These are phyloP conservation scores for Hololepta plana DNA, from an alignment of 2,888 invertebrate species.

Conservation along the genomic window DNA sequence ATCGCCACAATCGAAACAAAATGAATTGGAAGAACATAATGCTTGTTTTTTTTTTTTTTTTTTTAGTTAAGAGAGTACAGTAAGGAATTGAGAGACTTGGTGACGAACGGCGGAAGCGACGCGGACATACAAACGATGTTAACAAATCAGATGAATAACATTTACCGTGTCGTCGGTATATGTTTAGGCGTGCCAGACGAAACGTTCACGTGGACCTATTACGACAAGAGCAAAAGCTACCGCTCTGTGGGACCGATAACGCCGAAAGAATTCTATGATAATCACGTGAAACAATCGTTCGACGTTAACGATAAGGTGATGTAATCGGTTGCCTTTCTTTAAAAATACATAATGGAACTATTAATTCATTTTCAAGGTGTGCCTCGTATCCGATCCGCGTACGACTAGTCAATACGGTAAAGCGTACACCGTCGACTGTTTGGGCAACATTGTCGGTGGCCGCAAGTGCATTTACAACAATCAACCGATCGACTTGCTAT, in stretches of 20 bases:
- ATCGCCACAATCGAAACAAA: conserved; percentile 8
- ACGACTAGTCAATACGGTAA: conserved; percentile 59
- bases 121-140: conserved; percentile 43
- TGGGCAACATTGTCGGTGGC: conserved; percentile 78
- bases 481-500: conserved; percentile 61
- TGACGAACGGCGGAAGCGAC: conserved; percentile 40
- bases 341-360: not conserved
- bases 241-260: conserved; percentile 56
- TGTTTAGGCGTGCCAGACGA: conserved; percentile 69
- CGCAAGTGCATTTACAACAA: conserved; percentile 69
- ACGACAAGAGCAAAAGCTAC: conserved; percentile 62
- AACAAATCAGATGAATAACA: conserved; percentile 49
- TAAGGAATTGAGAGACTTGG: conserved; percentile 46
- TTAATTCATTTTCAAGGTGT: conserved; percentile 37
- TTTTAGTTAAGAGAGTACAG: conserved; percentile 64
- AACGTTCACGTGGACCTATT: conserved; percentile 68
- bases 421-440: conserved; percentile 69
- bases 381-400: conserved; percentile 74
- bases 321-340: conserved; percentile 1
- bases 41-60: conserved; percentile 6
- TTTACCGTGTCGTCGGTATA: conserved; percentile 68
- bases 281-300: conserved; percentile 56
- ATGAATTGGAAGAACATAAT: conserved; percentile 1
- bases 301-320: conserved; percentile 70
- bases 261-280: conserved; percentile 63